Conservation (phyloP, 2,888 invertebrate genomes). For the Drosophila macrospina region DNA sequence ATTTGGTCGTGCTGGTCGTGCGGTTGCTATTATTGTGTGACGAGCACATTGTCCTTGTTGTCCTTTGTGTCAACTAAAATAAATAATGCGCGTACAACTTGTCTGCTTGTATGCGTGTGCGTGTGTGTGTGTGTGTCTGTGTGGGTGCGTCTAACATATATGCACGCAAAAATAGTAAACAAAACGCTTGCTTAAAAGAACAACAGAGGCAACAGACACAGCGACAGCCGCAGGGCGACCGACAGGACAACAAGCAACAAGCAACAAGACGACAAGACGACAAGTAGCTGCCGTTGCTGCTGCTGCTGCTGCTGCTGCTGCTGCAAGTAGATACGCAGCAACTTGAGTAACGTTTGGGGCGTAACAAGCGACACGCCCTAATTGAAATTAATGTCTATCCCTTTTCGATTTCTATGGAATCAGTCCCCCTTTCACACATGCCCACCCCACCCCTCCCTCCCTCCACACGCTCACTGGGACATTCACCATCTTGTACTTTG, state of each 20-base stretch:
- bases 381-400: slow-evolving; percentile 82
- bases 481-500: slow-evolving; percentile 35
- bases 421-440: not conserved
- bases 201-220: slow-evolving; percentile 36
- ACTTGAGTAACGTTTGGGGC: slow-evolving; percentile 55
- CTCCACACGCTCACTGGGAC: not conserved
- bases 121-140: slow-evolving; percentile 11
- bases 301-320: slow-evolving; percentile 16
- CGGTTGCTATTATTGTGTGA: slow-evolving; percentile 55
- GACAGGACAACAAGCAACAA: slow-evolving; percentile 35
- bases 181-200: slow-evolving; percentile 62
- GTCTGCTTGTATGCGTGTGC: slow-evolving; percentile 10
- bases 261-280: slow-evolving; percentile 39
- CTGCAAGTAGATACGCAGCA: slow-evolving; percentile 23
- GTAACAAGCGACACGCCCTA: slow-evolving; percentile 61
- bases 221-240: slow-evolving; percentile 33
- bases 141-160: slow-evolving; percentile 28
- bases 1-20: slow-evolving; percentile 49
- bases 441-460: no score
- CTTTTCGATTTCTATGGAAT: slow-evolving; percentile 67
- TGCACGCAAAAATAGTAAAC: slow-evolving; percentile 61
- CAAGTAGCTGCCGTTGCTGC: slow-evolving; percentile 38
- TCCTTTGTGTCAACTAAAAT: slow-evolving; percentile 76
- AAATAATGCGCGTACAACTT: slow-evolving; percentile 68
- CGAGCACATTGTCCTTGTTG: slow-evolving; percentile 65